Base-by-base conservation (phyloP, 2,888 invertebrate genomes). In the Neoitamus cyanurus region DNA sequence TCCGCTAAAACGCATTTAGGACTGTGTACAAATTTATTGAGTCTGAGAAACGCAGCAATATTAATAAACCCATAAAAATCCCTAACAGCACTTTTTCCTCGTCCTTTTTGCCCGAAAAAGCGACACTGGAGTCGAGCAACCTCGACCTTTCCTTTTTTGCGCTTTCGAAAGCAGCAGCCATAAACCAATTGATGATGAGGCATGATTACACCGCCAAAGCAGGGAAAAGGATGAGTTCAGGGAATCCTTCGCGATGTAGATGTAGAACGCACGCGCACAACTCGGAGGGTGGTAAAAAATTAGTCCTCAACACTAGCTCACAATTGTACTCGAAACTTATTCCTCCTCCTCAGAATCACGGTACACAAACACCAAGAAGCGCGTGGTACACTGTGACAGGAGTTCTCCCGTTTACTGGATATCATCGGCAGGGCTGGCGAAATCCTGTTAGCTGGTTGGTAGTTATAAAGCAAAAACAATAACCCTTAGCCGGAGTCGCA, bases 101-200 rank as follows among this genome's bases (percentile, higher is more conserved):
- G 31, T 73, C 1, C 34, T 77, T 34, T 42, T 77, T 25, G 6
- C 25, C 9, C 30, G 15, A 46, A 25, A 77, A 42, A 13, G 15
- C 6, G 46, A 46, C 25, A 25, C 3, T 37, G n/a, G 28, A 30
- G n/a, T 30, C 36, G 36, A 25, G 20, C 37, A 73, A 20, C 73
- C 73, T 73, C 77, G 77, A 77, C 42, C 46, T 77, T 42, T 30
- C 46, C 11, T 58, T 77, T 77, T 77, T 75, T 28, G n/a, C 20
- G 28, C n/a, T n/a, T 77, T 46, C 28, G 28, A 46, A 28, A 77
- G 42, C 46, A 46, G 34, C 42, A 28, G 77, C 42, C 77, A 77
- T 77, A 77, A 46, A 77, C 28, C 46, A 77, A 77, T 77, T 77
- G 77, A 77, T 77, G 77, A 77, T 77, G 77, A 77, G 77, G 42